Evolutionary conservation across 53 echinoderm and acorn worm genomes (phyloP), one percentile per base, ranked within the genome.

Genomic region (Paracentrotus lividus): DNA sequence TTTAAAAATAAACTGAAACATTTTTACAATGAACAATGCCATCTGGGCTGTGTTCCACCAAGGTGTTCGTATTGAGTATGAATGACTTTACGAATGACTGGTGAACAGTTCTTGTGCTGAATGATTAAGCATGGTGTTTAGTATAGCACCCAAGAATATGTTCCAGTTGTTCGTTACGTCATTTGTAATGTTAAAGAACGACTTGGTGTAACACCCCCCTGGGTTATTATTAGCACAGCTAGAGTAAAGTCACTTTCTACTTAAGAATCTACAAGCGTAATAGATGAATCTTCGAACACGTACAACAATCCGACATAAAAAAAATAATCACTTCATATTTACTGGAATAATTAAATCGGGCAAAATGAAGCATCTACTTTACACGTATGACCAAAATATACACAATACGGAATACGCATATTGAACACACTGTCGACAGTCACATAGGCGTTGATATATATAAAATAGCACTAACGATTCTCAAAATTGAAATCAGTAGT

Each of bases 321-420:
- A 86, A 55, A 32, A n/a, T 49, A 51, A 47, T 49, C 29, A 56
- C 86, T 31, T 6, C 38, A 27, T 36, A 21, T n/a, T 81, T 81
- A 47, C 26, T 47, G 81, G 81, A 81, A 81, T 81, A 81, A 9
- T 49, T 47, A 81, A 47, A 81, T 9, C 45, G 47, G 81, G 45
- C 26, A 81, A 45, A 81, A 40, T 20, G n/a, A 72, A 72, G 81
- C 81, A 44, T 47, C 81, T 81, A 81, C 21, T 85, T n/a, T 85
- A 85, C 85, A 89, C 32, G 42, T 90, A 72, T 29, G 49, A 90
- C 72, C 90, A 90, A 90, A 90, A 90, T 90, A 90, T 90, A 90
- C 90, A 90, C 49, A 90, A 51, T 44, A 72, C 72, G 45, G 72
- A 90, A 90, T 90, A 90, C 90, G 47, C 32, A 86, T 86, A 86